Evolutionary conservation across 2,888 invertebrate genomes (phyloP).

Genomic region (Ditula angustiorana): DNA sequence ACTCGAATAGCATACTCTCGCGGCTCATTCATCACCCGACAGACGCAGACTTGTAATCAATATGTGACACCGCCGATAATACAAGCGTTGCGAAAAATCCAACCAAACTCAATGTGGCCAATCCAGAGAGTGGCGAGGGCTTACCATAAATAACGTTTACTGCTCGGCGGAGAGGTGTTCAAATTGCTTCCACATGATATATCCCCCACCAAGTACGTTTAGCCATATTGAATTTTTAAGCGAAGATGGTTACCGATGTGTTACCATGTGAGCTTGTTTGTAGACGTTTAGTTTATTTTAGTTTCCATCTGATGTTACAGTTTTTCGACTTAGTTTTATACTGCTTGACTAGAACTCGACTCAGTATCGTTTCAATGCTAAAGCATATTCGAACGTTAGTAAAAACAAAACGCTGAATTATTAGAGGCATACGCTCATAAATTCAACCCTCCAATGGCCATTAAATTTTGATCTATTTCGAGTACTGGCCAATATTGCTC

Average conservation of each 20-base stretch:
- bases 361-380: not conserved
- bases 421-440: slow-evolving; percentile 7
- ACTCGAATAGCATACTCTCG: slow-evolving; percentile 9
- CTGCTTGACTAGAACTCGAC: no score
- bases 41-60: slow-evolving; percentile 34
- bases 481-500: slow-evolving; percentile 16
- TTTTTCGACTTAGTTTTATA: no score
- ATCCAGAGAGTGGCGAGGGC: slow-evolving; percentile 76
- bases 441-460: slow-evolving; percentile 17
- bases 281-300: not conserved
- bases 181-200: slow-evolving; percentile 83
- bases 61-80: slow-evolving; percentile 38
- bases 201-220: slow-evolving; percentile 73
- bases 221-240: slow-evolving; percentile 81
- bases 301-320: not conserved
- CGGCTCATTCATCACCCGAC: slow-evolving; percentile 32
- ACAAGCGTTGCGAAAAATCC: slow-evolving; percentile 61
- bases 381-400: not conserved
- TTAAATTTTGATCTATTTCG: slow-evolving; percentile 33
- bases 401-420: not conserved
- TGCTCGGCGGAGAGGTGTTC: slow-evolving; percentile 77
- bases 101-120: slow-evolving; percentile 72
- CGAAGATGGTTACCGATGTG: slow-evolving; percentile 55
- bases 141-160: slow-evolving; percentile 84
- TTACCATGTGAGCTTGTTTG: not conserved